Evolutionary conservation across 2,113 vertebrate species (phyloP), one percentile per base, ranked within the genome.

Genomic region (Rhinolophus sinicus): DNA sequence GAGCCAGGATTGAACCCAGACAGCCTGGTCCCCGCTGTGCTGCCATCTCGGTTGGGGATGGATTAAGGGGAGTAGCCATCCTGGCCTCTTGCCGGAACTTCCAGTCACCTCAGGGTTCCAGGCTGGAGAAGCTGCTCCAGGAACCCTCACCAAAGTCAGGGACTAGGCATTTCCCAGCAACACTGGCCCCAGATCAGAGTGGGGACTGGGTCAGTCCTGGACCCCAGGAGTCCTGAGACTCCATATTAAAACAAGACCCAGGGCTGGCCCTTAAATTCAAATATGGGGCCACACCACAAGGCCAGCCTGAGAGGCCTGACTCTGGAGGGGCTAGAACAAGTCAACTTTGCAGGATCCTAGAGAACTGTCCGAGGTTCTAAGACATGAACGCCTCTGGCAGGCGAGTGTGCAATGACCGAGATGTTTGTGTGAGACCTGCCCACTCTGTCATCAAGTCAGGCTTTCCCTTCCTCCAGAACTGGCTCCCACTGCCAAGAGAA

Each of bases 231-330:
- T 9, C 86, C 85, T 35, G 84, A 83, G 56, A 44, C 70, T 91
- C 60, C 76, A 75, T 54, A 81, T 52, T 44, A 62, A 70, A 24
- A 50, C 44, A 80, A 86, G 54, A 73, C 30, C 35, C 60, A 50
- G 81, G 30, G 50, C 24, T 64, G 5, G 64, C 94, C 72, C 64
- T 75, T 77, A 76, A 94, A 64, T 73, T 90, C 62, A 90, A 75
- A 78, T 44, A 58, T 24, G 52, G n/a, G 58, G 33, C 77, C 13
- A 4, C 22, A 77, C 9, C 12, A 22, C 38, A 70, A 75, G 35
- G 64, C 54, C 58, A 62, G 73, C 40, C 67, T 28, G 11, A 6
- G 24, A 88, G 85, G 81, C 75, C 58, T 38, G 24, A 16, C 28
- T 24, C 28, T 30, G 69, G 54, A 83, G 65, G 52, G 47, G 22